phyloP scores from a whole-genome alignment of 2,888 invertebrate species.

The Oeneis ivallda region DNA sequence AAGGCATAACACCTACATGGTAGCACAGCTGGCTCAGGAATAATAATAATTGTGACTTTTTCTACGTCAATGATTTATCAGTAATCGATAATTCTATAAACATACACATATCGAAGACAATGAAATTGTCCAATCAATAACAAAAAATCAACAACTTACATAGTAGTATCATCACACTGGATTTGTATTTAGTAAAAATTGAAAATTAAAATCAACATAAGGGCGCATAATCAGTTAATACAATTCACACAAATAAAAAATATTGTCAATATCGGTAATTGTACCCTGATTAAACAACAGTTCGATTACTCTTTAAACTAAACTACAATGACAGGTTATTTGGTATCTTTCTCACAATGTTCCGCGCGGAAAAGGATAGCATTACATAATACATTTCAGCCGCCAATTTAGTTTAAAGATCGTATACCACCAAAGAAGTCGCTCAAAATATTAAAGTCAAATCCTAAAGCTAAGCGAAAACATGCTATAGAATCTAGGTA shows the following conservation, averaged over 20 bases:
- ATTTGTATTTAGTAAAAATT: constrained; percentile 1
- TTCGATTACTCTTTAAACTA: neutral
- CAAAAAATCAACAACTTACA: constrained; percentile 33
- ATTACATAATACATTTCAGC: too few species aligned
- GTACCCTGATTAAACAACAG: neutral
- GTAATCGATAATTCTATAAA: neutral
- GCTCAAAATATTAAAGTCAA: constrained; percentile 34
- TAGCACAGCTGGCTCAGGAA: neutral
- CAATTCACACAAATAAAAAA: constrained; percentile 12
- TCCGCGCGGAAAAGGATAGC: too few species aligned
- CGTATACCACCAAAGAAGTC: too few species aligned
- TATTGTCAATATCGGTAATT: constrained; percentile 13
- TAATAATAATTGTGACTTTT: neutral
- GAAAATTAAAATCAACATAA: constrained; percentile 5
- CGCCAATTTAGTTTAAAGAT: too few species aligned
- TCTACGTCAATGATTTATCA: constrained; percentile 1
- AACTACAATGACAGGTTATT: neutral
- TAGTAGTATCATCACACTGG: constrained; percentile 25
- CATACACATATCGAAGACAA: constrained; percentile 3
- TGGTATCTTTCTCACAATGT: too few species aligned
- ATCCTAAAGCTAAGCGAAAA: constrained; percentile 5
- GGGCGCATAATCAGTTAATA: neutral
- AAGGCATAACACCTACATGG: too few species aligned
- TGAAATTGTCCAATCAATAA: constrained; percentile 30
- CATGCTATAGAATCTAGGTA: neutral